Evolutionary conservation across 2,113 vertebrate genomes (phyloP).

Genomic region (Peromyscus maniculatus): DNA sequence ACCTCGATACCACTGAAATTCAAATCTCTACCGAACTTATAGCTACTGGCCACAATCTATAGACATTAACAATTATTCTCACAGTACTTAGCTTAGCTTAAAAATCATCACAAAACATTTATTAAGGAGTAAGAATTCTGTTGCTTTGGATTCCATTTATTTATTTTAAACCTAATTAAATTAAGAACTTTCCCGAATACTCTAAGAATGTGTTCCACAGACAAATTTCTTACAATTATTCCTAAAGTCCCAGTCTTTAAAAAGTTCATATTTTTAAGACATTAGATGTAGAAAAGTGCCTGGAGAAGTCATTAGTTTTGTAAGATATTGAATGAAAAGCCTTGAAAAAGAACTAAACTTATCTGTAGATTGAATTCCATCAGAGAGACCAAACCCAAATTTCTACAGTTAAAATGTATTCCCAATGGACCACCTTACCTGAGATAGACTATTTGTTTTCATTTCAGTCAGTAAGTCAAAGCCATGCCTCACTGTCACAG

Average conservation of each 20-base stretch:
- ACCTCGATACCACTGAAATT: neutral
- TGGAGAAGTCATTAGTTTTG: neutral
- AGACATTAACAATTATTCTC: neutral
- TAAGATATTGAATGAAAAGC: conserved; percentile 10
- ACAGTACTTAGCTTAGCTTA: neutral
- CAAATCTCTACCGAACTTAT: conserved; percentile 14
- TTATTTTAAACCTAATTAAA: neutral
- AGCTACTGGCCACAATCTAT: conserved; percentile 2
- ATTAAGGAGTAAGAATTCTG: conserved; percentile 14
- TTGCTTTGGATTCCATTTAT: neutral
- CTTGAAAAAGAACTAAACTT: neutral
- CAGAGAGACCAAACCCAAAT: neutral
- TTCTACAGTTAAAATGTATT: conserved; percentile 28
- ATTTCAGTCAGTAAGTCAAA: conserved; percentile 98
- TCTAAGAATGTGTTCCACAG: neutral
- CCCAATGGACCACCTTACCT: conserved; percentile 85
- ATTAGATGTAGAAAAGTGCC: neutral
- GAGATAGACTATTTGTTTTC: conserved; percentile 92
- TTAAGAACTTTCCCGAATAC: neutral
- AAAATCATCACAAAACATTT: neutral
- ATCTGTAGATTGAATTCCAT: conserved; percentile 1
- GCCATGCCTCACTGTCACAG: conserved; percentile 97
- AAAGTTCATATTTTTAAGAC: neutral
- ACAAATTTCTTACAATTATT: conserved; percentile 35
- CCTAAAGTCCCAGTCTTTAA: neutral